These are phyloP conservation scores for Dermatemys mawii DNA, from an alignment of 2,113 vertebrate genomes.

Conservation along the genomic window DNA sequence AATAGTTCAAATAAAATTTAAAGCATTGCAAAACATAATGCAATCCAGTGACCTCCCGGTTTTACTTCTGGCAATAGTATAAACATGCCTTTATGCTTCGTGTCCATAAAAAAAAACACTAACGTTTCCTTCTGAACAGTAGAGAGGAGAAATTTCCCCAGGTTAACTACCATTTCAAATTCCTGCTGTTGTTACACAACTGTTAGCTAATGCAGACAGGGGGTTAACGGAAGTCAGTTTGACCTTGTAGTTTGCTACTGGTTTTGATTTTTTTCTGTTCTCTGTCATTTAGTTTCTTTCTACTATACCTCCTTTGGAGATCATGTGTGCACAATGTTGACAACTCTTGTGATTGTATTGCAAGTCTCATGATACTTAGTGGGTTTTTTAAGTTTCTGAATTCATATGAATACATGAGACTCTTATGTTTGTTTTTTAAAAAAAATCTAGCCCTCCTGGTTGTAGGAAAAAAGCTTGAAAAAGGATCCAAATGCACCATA, in stretches of 20 bases:
- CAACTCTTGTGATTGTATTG: background rate
- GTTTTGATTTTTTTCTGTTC: background rate
- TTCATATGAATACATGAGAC: background rate
- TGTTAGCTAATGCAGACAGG: background rate
- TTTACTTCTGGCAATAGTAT: background rate
- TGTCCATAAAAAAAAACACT: background rate
- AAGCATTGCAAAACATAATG: background rate
- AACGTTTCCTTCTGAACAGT: background rate
- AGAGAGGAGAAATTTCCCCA: background rate
- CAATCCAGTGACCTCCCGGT: background rate
- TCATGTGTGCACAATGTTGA: background rate
- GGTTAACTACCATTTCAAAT: background rate
- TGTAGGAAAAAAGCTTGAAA: background rate
- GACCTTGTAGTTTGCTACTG: conserved; percentile 13
- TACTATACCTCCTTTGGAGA: background rate
- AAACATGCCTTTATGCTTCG: conserved; percentile 7
- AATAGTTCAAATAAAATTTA: background rate
- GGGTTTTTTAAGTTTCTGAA: background rate
- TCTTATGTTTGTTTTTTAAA: background rate
- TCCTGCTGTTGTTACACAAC: background rate
- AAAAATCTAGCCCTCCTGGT: background rate
- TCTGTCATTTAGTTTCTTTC: conserved; percentile 28
- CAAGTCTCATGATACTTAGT: background rate
- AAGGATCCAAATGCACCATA: background rate
- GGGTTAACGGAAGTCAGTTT: conserved; percentile 36